Base-by-base conservation (phyloP, 2,113 vertebrate species). In the Cygnus atratus region DNA sequence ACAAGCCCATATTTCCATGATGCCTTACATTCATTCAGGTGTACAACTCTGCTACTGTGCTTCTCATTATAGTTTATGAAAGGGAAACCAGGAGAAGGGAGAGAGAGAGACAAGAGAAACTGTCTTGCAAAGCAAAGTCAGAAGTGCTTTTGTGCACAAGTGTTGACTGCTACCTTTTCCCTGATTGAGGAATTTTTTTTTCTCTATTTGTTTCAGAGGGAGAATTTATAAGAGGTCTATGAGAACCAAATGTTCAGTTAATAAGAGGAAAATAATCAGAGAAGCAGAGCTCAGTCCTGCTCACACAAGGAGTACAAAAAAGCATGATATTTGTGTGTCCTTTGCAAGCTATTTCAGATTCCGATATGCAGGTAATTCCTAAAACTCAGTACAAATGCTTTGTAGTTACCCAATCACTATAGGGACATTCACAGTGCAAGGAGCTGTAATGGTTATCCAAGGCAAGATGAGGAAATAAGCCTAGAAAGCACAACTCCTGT, bases 21-120 rank as follows among this genome's bases (percentile, higher is more conserved):
- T 17, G 35, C 46, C n/a, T 87, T 44, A 65, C 31, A 29, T 48
- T 62, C 18, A 7, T 13, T 31, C 7, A 65, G 50, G 76, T 2
- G 3, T n/a, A 50, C 33, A 65, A 2, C 22, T 44, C 8, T 31
- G 17, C 28, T n/a, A 13, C 39, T 25, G 7, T 11, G 15, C 0
- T 9, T 84, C 71, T 62, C 33, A 62, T 48, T 31, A 50, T 15
- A 24, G 48, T 37, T 77, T 62, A 65, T 54, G 24, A n/a, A 55
- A 52, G 15, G 9, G 24, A 50, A 52, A 33, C 22, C 35, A 54
- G 35, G 28, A 43, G 29, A 54, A 66, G 17, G 52, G 35, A 54
- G 63, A 66, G 37, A 31, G 8, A 17, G 31, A 11, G 35, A 33
- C 46, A 52, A 63, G 28, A 21, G n/a, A 52, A 39, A 62, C 28